These are phyloP conservation scores for Ophonus ardosiacus DNA, from an alignment of 2,888 invertebrate species.

Conservation along the genomic window DNA sequence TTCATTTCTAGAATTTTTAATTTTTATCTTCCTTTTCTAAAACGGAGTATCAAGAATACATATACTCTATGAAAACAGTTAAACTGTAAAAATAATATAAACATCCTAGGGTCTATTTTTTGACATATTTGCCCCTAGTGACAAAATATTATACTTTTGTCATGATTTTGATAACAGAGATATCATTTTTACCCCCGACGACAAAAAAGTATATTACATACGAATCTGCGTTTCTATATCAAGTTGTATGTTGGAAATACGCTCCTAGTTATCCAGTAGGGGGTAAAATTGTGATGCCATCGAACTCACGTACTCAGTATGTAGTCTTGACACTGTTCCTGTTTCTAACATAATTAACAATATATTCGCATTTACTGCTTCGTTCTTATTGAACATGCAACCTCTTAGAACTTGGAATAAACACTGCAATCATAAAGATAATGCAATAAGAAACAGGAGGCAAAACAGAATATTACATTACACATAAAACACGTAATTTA, in stretches of 20 bases:
- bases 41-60: too few species aligned
- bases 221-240: neutral
- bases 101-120: too few species aligned
- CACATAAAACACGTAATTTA: too few species aligned
- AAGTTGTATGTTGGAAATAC: neutral
- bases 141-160: neutral
- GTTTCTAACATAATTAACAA: constrained; percentile 3
- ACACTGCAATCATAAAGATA: neutral
- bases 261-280: neutral
- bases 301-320: constrained; percentile 3
- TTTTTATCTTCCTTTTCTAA: too few species aligned
- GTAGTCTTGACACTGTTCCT: constrained; percentile 10
- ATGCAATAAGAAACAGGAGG: neutral
- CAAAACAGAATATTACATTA: too few species aligned
- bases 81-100: too few species aligned
- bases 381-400: neutral
- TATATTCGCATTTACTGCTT: neutral
- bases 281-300: constrained; percentile 15
- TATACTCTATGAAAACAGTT: too few species aligned
- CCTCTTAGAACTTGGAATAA: neutral
- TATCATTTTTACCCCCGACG: neutral
- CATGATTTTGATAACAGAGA: neutral
- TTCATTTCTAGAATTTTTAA: too few species aligned
- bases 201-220: neutral
- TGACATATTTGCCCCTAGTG: too few species aligned